Percentiles rank a stretch among this genome's conserved stretches.
phyloP scores from a whole-genome alignment of 2,113 vertebrate species.

The Catharus minimus region DNA sequence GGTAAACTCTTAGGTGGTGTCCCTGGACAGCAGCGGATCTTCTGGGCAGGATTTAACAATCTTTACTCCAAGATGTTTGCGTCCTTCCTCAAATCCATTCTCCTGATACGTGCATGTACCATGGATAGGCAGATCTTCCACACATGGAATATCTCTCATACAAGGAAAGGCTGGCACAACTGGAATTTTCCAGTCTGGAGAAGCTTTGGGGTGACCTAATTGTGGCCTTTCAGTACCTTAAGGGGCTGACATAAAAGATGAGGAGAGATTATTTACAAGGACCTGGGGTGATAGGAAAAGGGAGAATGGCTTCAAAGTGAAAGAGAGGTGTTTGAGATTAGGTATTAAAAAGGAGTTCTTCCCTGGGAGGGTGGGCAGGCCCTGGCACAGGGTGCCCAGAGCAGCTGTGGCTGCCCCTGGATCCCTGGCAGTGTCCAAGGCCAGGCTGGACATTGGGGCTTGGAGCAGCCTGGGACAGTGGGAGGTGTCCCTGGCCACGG shows the following conservation, averaged over 20 bases:
- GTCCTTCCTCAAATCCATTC: neutral
- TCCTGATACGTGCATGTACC: neutral
- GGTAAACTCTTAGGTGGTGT: neutral
- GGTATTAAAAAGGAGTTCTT: neutral
- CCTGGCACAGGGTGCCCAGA: neutral
- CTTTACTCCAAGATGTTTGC: neutral
- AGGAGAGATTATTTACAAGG: neutral
- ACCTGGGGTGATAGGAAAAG: neutral
- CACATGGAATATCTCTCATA: neutral
- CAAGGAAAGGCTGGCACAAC: neutral
- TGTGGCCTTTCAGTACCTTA: neutral
- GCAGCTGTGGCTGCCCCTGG: neutral
- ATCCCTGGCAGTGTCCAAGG: neutral
- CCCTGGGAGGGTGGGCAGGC: rapidly evolving
- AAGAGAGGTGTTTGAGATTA: neutral
- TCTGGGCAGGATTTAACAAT: neutral
- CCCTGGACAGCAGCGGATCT: neutral
- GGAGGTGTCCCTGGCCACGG: neutral
- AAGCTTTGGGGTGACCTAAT: neutral
- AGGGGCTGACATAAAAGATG: neutral
- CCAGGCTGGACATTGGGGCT: rapidly evolving
- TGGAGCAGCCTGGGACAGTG: neutral
- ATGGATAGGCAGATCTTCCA: neutral
- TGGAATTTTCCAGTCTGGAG: no score
- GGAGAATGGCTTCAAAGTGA: neutral